Percentiles rank a stretch among this genome's conserved stretches.
These are phyloP conservation scores for Cryptophagus acutangulus DNA, from an alignment of 2,888 invertebrate genomes.

Conservation along the genomic window DNA sequence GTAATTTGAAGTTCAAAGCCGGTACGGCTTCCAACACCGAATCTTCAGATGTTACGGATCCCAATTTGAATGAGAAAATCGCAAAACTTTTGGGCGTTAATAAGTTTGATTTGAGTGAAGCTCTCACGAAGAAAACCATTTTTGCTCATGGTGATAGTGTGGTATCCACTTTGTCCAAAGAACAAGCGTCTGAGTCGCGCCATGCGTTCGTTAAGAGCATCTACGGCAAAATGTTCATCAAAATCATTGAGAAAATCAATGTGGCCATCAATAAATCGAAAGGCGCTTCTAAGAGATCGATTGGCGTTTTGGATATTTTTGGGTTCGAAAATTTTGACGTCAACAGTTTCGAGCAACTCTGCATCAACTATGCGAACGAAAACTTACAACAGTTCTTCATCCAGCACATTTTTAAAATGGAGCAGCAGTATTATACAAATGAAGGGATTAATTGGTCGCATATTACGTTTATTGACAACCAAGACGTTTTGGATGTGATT, in stretches of 20 bases:
- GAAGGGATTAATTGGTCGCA: constrained; percentile 90
- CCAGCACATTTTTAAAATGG: constrained; percentile 90
- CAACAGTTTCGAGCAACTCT: constrained; percentile 93
- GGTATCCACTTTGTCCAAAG: constrained; percentile 67
- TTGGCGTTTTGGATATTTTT: constrained; percentile 93
- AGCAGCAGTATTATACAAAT: constrained; percentile 87
- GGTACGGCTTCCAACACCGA: constrained; percentile 74
- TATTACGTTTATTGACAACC: constrained; percentile 90
- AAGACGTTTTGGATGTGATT: constrained; percentile 82
- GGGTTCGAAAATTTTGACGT: constrained; percentile 92
- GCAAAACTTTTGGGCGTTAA: constrained; percentile 68
- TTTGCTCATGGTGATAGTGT: constrained; percentile 69
- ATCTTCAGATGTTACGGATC: constrained; percentile 77
- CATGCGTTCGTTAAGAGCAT: constrained; percentile 93
- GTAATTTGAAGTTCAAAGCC: constrained; percentile 81
- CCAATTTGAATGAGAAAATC: constrained; percentile 62
- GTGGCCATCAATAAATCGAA: constrained; percentile 70
- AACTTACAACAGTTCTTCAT: constrained; percentile 96
- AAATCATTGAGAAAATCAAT: constrained; percentile 87
- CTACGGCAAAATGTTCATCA: constrained; percentile 85
- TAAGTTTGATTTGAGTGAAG: constrained; percentile 65
- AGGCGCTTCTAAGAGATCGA: constrained; percentile 60
- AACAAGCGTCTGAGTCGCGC: constrained; percentile 75
- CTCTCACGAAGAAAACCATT: constrained; percentile 81
- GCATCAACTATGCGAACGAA: constrained; percentile 96